Evolutionary conservation across 2,888 invertebrate genomes (phyloP), one percentile per base, ranked within the genome.

Genomic region (Anthophora plumipes): DNA sequence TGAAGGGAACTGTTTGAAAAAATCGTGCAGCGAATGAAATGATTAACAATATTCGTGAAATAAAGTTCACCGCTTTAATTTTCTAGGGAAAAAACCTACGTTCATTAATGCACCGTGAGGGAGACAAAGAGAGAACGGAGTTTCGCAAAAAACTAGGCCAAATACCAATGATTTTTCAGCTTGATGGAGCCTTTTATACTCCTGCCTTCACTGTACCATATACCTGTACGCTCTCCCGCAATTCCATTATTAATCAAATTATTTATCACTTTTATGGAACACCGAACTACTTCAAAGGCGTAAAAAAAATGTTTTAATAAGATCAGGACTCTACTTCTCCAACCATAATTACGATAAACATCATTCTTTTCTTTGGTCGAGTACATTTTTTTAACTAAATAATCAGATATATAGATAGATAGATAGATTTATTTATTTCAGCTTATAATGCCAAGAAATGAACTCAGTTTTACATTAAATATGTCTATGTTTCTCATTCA

Each of bases 81-180:
- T 60, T 31, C 31, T 39, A 11, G 7, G 17, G 25, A 1, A 12
- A 54, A 59, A 37, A 59, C n/a, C 8, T 25, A 7, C 14, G 22
- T 50, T 43, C 50, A 31, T 78, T 43, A 68, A 39, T 17, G 50
- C 46, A 25, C 17, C 43, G 52, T 50, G 61, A 46, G 41, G 41
- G 39, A 31, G 12, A 61, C 55, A 75, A 60, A 31, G 46, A 31
- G 46, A 39, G 60, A 11, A 50, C 37, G 55, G n/a, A 69, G 60
- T 79, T 69, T 54, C 52, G 20, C 25, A n/a, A 55, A 54, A 57
- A 80, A 80, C 74, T 70, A 52, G 80, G 80, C 48, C 74, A 70
- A 66, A 81, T 80, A 14, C 80, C 80, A 25, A 25, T 61, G 41
- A 81, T 80, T 69, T 80, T 54, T 57, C 7, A 22, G 50, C 20